A percentile compares a stretch with the other conserved stretches of the same genome.
phyloP scores from a whole-genome alignment of 2,797 vertebrate species.

The Dermochelys coriacea region DNA sequence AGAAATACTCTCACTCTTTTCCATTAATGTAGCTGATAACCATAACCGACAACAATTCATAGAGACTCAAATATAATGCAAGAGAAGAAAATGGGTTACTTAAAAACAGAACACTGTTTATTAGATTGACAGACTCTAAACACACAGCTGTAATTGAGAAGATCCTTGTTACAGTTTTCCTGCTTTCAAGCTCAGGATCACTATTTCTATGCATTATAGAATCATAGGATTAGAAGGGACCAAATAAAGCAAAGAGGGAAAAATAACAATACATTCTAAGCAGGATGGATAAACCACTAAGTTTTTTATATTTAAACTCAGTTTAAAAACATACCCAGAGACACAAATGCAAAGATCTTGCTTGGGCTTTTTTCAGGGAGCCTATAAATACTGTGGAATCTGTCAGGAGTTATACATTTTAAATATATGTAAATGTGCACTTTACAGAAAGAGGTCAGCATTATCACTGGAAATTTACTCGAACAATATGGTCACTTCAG shows the following conservation, averaged over 20 bases:
- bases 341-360: slow-evolving; percentile 54
- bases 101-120: slow-evolving; percentile 61
- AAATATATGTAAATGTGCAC: slow-evolving; percentile 56
- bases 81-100: slow-evolving; percentile 40
- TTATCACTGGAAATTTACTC: slow-evolving; percentile 51
- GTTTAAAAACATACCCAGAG: slow-evolving; percentile 51
- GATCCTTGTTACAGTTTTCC: slow-evolving; percentile 60
- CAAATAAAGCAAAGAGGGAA: slow-evolving; percentile 63
- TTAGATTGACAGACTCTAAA: slow-evolving; percentile 68
- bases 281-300: slow-evolving; percentile 66
- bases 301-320: slow-evolving; percentile 67
- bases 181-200: slow-evolving; percentile 58
- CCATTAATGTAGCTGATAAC: slow-evolving; percentile 64
- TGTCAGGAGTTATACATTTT: slow-evolving; percentile 62
- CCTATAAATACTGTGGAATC: slow-evolving; percentile 48
- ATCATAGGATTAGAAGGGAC: neutral
- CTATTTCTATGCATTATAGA: slow-evolving; percentile 74
- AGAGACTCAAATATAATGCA: slow-evolving; percentile 19
- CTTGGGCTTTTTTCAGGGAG: slow-evolving; percentile 50
- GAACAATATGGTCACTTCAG: slow-evolving; percentile 41
- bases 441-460: slow-evolving; percentile 64
- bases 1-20: slow-evolving; percentile 28
- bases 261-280: slow-evolving; percentile 68
- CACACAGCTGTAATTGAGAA: slow-evolving; percentile 69
- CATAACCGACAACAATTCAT: slow-evolving; percentile 49